Conservation (phyloP, 1,140 invertebrate species). For the Dreissena polymorpha region DNA sequence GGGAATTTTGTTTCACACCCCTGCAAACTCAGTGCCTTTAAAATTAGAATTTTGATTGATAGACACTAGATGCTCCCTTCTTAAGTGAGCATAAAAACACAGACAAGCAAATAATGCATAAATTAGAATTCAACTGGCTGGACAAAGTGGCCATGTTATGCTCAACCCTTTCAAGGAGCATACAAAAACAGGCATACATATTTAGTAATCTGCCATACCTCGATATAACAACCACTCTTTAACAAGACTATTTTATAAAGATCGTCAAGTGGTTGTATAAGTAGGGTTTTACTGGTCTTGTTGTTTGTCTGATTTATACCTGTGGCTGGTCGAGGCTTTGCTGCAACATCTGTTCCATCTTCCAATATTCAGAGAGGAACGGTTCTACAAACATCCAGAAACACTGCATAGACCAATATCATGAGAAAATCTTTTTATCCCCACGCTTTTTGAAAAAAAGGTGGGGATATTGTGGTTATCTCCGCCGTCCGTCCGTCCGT, state of each 20-base stretch:
- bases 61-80: too few species aligned
- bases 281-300: not conserved
- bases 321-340: conserved; percentile 4
- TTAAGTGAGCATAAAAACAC: too few species aligned
- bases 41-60: too few species aligned
- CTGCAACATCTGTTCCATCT: conserved; percentile 19
- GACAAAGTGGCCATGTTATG: not conserved
- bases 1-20: too few species aligned
- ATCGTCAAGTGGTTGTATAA: not conserved
- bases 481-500: too few species aligned
- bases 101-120: too few species aligned
- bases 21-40: too few species aligned
- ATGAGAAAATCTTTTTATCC: too few species aligned
- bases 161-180: not conserved
- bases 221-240: not conserved
- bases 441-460: too few species aligned
- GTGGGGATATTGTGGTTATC: too few species aligned
- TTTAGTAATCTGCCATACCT: not conserved
- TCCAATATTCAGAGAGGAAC: conserved; percentile 41
- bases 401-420: not conserved
- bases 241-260: not conserved
- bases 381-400: conserved; percentile 23
- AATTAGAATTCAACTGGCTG: too few species aligned
- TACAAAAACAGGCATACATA: not conserved
- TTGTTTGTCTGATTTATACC: not conserved